Evolutionary conservation across 2,113 vertebrate genomes (phyloP).

Genomic region (Oreochromis spilurus): DNA sequence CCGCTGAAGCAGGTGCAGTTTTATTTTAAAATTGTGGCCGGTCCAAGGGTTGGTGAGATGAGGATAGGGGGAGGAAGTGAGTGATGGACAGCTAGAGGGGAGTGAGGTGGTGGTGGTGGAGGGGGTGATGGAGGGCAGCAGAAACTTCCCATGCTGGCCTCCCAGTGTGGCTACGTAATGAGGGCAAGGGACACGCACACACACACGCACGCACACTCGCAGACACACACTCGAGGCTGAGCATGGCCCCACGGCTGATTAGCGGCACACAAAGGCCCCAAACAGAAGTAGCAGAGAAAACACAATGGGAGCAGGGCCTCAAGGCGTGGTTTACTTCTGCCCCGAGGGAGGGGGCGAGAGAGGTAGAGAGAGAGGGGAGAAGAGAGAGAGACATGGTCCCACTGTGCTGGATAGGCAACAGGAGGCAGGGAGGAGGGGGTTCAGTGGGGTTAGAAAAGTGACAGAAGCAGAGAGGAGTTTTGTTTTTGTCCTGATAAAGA

Average conservation of each 20-base stretch:
- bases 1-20: not conserved
- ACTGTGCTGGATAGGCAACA: constrained; percentile 33
- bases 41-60: constrained; percentile 14
- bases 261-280: constrained; percentile 84
- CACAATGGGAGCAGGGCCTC: constrained; percentile 81
- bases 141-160: constrained; percentile 84
- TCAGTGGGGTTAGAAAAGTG: constrained; percentile 35
- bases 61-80: constrained; percentile 13
- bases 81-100: constrained; percentile 47
- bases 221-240: constrained; percentile 70
- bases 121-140: constrained; percentile 56
- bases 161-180: constrained; percentile 79
- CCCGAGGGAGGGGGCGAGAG: constrained; percentile 50
- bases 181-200: constrained; percentile 66
- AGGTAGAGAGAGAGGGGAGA: not conserved
- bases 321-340: constrained; percentile 77
- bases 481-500: constrained; percentile 53
- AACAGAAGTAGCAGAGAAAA: constrained; percentile 78
- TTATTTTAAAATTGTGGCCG: not conserved
- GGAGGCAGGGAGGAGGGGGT: not conserved
- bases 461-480: constrained; percentile 48
- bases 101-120: constrained; percentile 5
- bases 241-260: constrained; percentile 88
- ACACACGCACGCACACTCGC: constrained; percentile 34
- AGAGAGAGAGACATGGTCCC: constrained; percentile 37